phyloP scores from a whole-genome alignment of 2,888 invertebrate genomes.

The Melanchra persicariae region DNA sequence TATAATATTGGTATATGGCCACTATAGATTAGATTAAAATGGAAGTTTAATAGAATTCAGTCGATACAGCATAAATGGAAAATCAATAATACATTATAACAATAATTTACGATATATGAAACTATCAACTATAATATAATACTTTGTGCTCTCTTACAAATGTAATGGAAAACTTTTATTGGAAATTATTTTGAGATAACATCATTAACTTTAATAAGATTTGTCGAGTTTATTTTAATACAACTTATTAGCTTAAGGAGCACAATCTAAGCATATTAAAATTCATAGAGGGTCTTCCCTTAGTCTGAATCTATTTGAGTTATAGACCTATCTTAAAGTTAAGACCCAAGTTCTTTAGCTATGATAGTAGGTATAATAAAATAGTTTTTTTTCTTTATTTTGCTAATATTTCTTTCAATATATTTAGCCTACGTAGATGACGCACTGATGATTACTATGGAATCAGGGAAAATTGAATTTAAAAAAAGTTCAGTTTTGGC shows the following conservation, averaged over 20 bases:
- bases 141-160: slow-evolving; percentile 68
- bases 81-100: slow-evolving; percentile 69
- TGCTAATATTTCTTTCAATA: background rate
- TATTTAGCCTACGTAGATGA: slow-evolving; percentile 1
- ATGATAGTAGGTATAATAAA: slow-evolving; percentile 17
- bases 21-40: slow-evolving; percentile 77
- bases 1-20: slow-evolving; percentile 86
- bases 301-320: background rate
- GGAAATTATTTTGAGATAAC: slow-evolving; percentile 46
- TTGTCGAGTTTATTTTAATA: slow-evolving; percentile 12
- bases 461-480: background rate
- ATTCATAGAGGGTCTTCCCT: background rate
- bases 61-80: slow-evolving; percentile 74
- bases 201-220: slow-evolving; percentile 4
- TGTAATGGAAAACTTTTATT: slow-evolving; percentile 64
- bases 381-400: slow-evolving; percentile 17
- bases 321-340: background rate
- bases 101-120: slow-evolving; percentile 62
- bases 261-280: background rate
- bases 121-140: slow-evolving; percentile 64
- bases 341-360: background rate
- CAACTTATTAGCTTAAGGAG: background rate
- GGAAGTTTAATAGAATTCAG: slow-evolving; percentile 81
- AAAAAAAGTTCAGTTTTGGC: background rate
- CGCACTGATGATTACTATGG: background rate